Percentiles rank a stretch among this genome's conserved stretches.
Evolutionary conservation across 2,888 invertebrate genomes (phyloP).

Genomic region (Trachelus tabidus): DNA sequence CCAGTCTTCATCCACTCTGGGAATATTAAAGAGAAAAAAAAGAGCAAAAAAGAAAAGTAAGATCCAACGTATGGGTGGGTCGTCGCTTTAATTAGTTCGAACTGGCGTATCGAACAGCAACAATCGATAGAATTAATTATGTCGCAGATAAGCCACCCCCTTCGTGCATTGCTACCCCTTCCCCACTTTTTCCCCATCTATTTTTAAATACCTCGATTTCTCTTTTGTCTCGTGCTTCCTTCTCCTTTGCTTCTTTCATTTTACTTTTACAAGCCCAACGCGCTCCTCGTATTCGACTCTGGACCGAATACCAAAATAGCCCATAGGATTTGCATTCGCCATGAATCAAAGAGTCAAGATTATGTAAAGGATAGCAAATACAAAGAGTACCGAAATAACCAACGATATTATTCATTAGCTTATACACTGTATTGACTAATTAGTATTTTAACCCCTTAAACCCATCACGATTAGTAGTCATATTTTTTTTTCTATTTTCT

Average conservation of each 20-base stretch:
- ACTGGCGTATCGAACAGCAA: constrained; percentile 56
- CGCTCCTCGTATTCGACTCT: not conserved
- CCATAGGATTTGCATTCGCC: constrained; percentile 2
- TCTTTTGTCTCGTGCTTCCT: not conserved
- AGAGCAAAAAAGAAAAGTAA: constrained; percentile 21
- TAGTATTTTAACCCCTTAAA: no score
- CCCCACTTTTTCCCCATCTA: no score
- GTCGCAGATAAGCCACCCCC: constrained; percentile 57
- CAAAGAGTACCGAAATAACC: no score
- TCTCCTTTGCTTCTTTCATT: not conserved
- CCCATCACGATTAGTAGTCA: no score
- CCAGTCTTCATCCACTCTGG: not conserved
- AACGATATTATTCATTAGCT: no score
- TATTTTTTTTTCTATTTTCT: no score
- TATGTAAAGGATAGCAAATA: not conserved
- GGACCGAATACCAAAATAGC: not conserved
- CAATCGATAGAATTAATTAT: constrained; percentile 64
- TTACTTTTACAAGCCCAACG: not conserved
- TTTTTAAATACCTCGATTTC: no score
- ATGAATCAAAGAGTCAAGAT: not conserved
- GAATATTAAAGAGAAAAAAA: constrained; percentile 17
- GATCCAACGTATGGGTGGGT: constrained; percentile 8
- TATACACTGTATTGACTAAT: no score
- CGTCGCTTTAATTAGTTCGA: constrained; percentile 63
- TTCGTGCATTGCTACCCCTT: constrained; percentile 20